Evolutionary conservation across 1,140 invertebrate species (phyloP), one percentile per base, ranked within the genome.

Genomic region (Anastrepha ludens): DNA sequence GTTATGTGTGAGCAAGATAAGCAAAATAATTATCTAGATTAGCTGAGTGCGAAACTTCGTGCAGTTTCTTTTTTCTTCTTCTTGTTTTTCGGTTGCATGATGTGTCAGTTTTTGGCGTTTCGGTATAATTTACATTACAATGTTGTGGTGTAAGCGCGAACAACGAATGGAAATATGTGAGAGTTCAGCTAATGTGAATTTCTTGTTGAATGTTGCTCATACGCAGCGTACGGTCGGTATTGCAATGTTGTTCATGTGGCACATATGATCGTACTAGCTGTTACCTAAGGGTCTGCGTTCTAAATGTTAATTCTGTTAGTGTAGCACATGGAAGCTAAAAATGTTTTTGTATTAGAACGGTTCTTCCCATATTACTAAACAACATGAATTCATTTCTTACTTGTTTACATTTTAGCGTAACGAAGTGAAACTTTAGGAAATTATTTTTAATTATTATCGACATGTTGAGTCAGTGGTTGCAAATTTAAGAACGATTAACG

Each of bases 11-110:
- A 9, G 4, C 29, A 13, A 20, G 13, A 29, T 67, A 39, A 67
- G 65, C 13, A 41, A 67, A 67, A 67, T 67, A 67, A 67, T 67
- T 67, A 39, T 13, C 65, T 41, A 39, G 65, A 67, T 67, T 67
- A 67, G 65, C 39, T 67, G 65, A 39, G 39, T 67, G 39, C 65
- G 39, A 67, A 15, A 39, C 20, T 67, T 41, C 65, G 7, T 11
- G 29, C 29, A 11, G 4, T 29, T 29, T 39, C 39, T 62, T 67
- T 29, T 29, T 29, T 29, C 29, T 29, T 29, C 29, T 29, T 29
- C 1, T 29, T 29, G 29, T 29, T 41, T 29, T 8, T 8, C 39
- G 29, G 65, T 0, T 11, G 29, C 39, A 41, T 58, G 29, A 58
- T 67, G 65, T 67, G 65, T 39, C 20, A 67, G 29, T 67, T 15